Evolutionary conservation across 2,797 vertebrate species (phyloP).

Genomic region (Phalanger gymnotis): DNA sequence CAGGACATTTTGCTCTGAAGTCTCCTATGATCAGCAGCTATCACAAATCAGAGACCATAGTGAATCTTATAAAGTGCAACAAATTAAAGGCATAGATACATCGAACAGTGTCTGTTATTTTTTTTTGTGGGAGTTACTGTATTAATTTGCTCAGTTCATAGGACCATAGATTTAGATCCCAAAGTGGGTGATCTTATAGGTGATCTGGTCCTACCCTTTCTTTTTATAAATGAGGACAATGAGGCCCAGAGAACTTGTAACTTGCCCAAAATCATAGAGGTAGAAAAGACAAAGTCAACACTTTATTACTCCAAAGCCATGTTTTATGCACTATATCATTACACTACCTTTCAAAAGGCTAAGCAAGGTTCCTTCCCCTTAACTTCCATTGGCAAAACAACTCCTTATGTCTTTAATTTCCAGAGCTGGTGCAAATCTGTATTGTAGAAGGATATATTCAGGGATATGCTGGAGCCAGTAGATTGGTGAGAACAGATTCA

Average conservation of each 20-base stretch:
- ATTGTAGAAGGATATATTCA: no score
- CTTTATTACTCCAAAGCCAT: not conserved
- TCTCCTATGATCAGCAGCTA: not conserved
- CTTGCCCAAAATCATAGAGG: not conserved
- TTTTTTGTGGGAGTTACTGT: not conserved
- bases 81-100: conserved; percentile 4
- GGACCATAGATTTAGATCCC: not conserved
- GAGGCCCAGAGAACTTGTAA: not conserved
- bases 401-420: no score
- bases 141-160: not conserved
- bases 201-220: not conserved
- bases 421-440: no score
- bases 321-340: not conserved
- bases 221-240: not conserved
- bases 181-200: not conserved
- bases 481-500: no score
- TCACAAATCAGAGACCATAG: conserved; percentile 1
- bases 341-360: no score
- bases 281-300: not conserved
- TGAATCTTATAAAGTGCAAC: not conserved
- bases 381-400: no score
- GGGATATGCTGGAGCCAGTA: no score
- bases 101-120: not conserved
- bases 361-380: no score
- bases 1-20: not conserved